Conservation (phyloP, 2,113 vertebrate genomes). For the Calyptomena viridis region DNA sequence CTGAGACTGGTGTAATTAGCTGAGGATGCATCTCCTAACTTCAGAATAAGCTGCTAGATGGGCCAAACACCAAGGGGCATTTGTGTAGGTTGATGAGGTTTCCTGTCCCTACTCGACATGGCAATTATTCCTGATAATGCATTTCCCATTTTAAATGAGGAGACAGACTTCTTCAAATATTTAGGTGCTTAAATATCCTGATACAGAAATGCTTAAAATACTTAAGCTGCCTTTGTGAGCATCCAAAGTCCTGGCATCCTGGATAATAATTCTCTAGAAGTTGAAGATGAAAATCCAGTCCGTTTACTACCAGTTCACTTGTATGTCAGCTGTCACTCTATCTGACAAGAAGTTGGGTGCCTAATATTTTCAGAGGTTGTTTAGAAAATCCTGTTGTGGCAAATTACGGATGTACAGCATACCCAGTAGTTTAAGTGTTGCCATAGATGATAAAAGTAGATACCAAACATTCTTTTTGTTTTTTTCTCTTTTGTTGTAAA, state of each 20-base stretch:
- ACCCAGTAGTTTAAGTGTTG: neutral
- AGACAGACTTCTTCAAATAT: neutral
- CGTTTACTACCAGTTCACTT: neutral
- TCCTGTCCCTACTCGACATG: neutral
- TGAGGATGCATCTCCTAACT: neutral
- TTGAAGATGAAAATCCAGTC: neutral
- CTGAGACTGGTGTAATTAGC: neutral
- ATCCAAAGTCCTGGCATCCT: neutral
- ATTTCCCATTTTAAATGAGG: neutral
- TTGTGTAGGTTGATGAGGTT: neutral
- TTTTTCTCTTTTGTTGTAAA: neutral
- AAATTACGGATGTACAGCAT: neutral
- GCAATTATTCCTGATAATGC: neutral
- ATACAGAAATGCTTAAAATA: neutral
- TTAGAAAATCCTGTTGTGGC: neutral
- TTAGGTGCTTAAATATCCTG: neutral
- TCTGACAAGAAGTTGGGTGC: neutral
- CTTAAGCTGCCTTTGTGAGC: fast-evolving
- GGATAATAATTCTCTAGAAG: neutral
- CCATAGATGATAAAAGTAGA: neutral
- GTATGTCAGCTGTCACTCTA: neutral
- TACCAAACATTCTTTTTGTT: neutral
- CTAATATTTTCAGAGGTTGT: neutral
- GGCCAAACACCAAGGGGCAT: neutral
- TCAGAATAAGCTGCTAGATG: neutral